These are phyloP conservation scores for Psephotus haematonotus DNA, from an alignment of 2,113 vertebrate genomes.

Conservation along the genomic window DNA sequence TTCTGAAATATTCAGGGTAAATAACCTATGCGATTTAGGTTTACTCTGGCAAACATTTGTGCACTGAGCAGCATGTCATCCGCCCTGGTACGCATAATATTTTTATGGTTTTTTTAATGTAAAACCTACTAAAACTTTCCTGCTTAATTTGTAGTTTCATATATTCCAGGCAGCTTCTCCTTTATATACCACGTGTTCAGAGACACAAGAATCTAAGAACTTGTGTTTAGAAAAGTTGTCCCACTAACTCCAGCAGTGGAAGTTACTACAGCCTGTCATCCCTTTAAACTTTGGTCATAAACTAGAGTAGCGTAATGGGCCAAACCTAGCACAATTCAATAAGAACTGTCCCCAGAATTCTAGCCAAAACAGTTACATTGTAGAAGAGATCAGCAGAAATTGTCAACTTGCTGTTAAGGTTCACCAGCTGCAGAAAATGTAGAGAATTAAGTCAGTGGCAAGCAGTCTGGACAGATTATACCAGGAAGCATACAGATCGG, in stretches of 20 bases:
- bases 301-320: neutral
- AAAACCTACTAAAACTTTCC: neutral
- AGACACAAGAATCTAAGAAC: neutral
- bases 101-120: neutral
- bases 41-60: neutral
- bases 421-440: neutral
- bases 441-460: neutral
- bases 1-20: neutral
- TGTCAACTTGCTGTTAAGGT: neutral
- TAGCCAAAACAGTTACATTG: neutral
- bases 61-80: neutral
- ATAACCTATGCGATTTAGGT: neutral
- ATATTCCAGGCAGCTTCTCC: neutral
- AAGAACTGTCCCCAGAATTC: neutral
- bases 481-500: neutral
- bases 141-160: neutral
- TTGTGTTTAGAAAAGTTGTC: neutral
- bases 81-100: neutral
- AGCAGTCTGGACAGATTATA: neutral
- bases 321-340: accelerated
- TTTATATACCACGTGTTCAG: neutral
- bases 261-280: neutral
- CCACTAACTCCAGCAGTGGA: neutral
- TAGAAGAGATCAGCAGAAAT: neutral
- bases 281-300: neutral